Conservation (phyloP, 2,888 invertebrate species). For the Carpatolechia fugitivella region DNA sequence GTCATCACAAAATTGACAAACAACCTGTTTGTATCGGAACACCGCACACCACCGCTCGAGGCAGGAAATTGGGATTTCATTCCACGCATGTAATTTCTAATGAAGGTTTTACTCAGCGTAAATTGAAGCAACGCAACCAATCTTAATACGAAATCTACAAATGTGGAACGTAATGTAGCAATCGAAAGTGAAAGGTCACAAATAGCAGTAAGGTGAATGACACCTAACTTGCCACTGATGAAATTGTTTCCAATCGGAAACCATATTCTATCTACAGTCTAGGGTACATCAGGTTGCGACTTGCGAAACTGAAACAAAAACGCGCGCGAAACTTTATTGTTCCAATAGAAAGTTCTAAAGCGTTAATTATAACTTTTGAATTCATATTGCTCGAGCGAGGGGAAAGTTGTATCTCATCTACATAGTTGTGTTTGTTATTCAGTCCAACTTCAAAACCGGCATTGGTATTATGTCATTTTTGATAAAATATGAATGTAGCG, state of each 20-base stretch:
- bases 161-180: conserved; percentile 9
- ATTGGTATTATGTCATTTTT: conserved; percentile 35
- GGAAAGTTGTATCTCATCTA: conserved; percentile 37
- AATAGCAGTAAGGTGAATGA: too few relatives aligned
- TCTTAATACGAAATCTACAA: neutral
- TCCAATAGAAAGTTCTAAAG: conserved; percentile 61
- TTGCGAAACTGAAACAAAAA: conserved; percentile 44
- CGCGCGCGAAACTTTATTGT: conserved; percentile 42
- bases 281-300: too few relatives aligned
- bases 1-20: conserved; percentile 69
- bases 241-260: neutral
- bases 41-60: too few relatives aligned
- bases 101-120: neutral
- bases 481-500: conserved; percentile 9
- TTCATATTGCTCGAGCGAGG: conserved; percentile 43
- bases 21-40: conserved; percentile 49
- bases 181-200: conserved; percentile 10
- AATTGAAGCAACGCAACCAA: neutral
- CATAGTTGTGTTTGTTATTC: conserved; percentile 46
- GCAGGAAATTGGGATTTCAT: conserved; percentile 12
- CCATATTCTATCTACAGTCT: too few relatives aligned
- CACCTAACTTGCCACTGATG: too few relatives aligned
- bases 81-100: conserved; percentile 1
- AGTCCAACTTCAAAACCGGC: conserved; percentile 32
- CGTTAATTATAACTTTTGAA: conserved; percentile 61